These are phyloP conservation scores for Lophius piscatorius DNA, from an alignment of 2,113 vertebrate species.

Conservation along the genomic window DNA sequence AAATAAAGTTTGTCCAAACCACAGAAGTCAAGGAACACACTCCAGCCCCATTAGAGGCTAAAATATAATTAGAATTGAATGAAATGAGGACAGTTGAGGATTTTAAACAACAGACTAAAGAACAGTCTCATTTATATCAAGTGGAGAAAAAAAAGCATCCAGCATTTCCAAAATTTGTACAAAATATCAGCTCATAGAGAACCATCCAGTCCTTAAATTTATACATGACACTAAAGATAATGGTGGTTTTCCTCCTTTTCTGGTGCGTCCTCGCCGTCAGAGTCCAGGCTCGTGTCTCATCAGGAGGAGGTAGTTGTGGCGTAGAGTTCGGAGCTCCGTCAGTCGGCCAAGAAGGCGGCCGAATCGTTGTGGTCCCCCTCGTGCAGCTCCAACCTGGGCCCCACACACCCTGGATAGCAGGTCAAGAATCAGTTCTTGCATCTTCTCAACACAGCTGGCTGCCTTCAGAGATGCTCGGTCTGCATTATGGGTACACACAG, in stretches of 20 bases:
- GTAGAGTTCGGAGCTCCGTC: conserved; percentile 89
- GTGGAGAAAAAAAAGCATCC: too few species aligned
- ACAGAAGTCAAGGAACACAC: conserved; percentile 11
- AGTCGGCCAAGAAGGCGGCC: conserved; percentile 87
- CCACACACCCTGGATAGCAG: conserved; percentile 88
- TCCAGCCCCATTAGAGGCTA: neutral
- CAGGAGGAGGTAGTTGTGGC: conserved; percentile 88
- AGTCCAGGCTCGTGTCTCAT: conserved; percentile 71
- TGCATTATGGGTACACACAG: conserved; percentile 45
- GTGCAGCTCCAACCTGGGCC: conserved; percentile 79
- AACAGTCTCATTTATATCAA: too few species aligned
- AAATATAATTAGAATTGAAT: conserved; percentile 8
- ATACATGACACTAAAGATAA: neutral
- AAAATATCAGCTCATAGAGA: neutral
- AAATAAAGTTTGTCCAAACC: conserved; percentile 13
- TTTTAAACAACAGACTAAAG: too few species aligned
- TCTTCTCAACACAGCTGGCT: conserved; percentile 85
- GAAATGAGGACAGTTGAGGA: too few species aligned
- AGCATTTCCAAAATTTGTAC: neutral
- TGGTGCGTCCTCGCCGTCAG: conserved; percentile 19
- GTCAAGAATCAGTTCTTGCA: conserved; percentile 90
- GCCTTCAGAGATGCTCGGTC: conserved; percentile 86
- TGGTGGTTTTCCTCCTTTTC: neutral
- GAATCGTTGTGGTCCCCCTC: conserved; percentile 85
- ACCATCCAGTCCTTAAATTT: conserved; percentile 4